Base-by-base conservation (phyloP, 2,113 vertebrate genomes). In the Camelus bactrianus region DNA sequence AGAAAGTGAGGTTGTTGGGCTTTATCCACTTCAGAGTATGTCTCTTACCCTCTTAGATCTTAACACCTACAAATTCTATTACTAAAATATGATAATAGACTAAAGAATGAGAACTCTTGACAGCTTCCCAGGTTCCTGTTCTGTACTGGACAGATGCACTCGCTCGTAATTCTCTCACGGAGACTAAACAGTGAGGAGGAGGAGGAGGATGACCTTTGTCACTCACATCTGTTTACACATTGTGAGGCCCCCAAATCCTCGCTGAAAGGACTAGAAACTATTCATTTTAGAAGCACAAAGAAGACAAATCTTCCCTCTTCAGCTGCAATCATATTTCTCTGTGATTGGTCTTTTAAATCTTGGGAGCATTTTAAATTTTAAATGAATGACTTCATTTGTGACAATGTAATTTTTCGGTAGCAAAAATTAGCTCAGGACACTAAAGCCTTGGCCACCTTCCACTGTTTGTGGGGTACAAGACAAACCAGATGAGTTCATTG, bases 301-400 rank as follows among this genome's bases (percentile, higher is more conserved):
- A 91, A 96, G 62, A 86, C 42, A 94, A 75, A 13, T 20, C 77
- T 89, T 76, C 17, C 54, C 52, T 94, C 19, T 79, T 95, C 81
- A 77, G 30, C 19, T 38, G 35, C 35, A 67, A 79, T 87, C 62
- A 69, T 64, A 92, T 86, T 93, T 93, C 73, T 83, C 93, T 80
- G 65, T 94, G n/a, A 67, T 72, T n/a, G 22, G 8, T 75, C 64
- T 83, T 95, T 95, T 67, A 82, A 82, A 69, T 12, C 67, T 79
- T 89, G 24, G 35, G 73, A 96, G 26, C 58, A 76, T 86, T 94
- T 76, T 83, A 81, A 19, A 50, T 88, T 80, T 94, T 60, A 94
- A 94, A 93, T 96, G 73, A 85, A 83, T 93, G 77, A 79, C 92
- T 95, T 94, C 65, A 88, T 97, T 93, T 95, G 38, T 92, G 60